A percentile compares a stretch with the other conserved stretches of the same genome.
These are phyloP conservation scores for Microctenopoma lineatum DNA, from an alignment of 2,797 vertebrate genomes.

Conservation along the genomic window DNA sequence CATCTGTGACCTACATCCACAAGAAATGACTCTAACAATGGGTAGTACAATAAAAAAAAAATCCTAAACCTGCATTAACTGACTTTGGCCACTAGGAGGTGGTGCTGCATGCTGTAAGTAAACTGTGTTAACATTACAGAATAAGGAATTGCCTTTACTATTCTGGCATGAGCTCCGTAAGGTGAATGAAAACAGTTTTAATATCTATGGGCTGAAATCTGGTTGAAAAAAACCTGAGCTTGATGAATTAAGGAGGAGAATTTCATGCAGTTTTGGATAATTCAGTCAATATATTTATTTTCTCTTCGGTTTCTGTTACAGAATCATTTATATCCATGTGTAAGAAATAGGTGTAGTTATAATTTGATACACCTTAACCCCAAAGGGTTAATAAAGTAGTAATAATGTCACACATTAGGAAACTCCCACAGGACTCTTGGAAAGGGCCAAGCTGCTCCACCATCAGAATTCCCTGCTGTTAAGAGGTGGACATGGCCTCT, in stretches of 20 bases:
- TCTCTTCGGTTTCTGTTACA: no score
- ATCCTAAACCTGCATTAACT: background rate
- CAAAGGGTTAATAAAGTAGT: no score
- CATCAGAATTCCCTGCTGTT: slow-evolving; percentile 75
- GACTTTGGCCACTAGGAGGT: background rate
- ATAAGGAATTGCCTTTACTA: background rate
- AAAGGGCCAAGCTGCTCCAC: slow-evolving; percentile 94
- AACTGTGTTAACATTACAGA: background rate
- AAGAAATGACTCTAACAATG: background rate
- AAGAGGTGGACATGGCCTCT: no score
- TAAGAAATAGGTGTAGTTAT: no score
- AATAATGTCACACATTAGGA: slow-evolving; percentile 90
- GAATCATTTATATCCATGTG: no score
- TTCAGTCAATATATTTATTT: no score
- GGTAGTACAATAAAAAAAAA: background rate
- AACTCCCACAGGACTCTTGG: slow-evolving; percentile 92
- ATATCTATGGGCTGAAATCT: no score
- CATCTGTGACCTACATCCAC: slow-evolving; percentile 29
- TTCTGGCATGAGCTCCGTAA: background rate
- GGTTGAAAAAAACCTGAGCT: no score
- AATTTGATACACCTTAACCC: no score
- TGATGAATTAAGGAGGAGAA: no score
- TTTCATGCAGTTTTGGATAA: no score
- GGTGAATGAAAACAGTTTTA: no score
- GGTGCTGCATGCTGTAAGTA: background rate